Base-by-base conservation (phyloP, 2,797 vertebrate genomes). In the Muscicapa comitata region DNA sequence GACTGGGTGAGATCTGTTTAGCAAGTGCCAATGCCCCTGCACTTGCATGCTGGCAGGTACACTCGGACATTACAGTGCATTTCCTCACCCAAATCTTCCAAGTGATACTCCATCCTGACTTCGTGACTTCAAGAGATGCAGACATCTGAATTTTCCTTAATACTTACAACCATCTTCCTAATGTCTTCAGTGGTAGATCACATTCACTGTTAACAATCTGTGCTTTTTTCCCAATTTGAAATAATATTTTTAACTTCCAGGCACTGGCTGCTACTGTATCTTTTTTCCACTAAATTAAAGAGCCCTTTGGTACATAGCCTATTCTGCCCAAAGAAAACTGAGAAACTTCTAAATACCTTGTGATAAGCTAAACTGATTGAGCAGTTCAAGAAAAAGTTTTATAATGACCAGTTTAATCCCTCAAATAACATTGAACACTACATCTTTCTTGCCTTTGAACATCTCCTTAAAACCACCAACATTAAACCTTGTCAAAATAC, bases 221-320 rank as follows among this genome's bases (percentile, higher is more conserved):
- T 73, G 59, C 63, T 28, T 80, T 79, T 62, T 31, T 82, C 54
- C 45, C 50, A 53, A 88, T 57, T 61, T 83, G 50, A 95, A 90
- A 92, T 66, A 67, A 92, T 48, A 54, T 79, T 66, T 85, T 86
- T 50, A 71, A 70, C 26, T 93, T 80, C 31, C 72, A 91, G 81
- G 29, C 78, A 42, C 26, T 23, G 62, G 25, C 37, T 81, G 20
- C 51, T 77, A 53, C 31, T 80, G 11, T 63, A 48, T 62, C 48
- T 90, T 83, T 83, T 77, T 80, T 19, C 54, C 68, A 85, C 40
- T 57, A 85, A 85, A 57, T 79, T 82, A 63, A 94, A 90, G 57
- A 86, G 29, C 45, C 25, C 47, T 17, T 57, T 87, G 21, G 33
- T 87, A 91, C 48, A 54, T 20, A 59, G 59, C 10, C 59, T 55